phyloP scores from a whole-genome alignment of 2,797 vertebrate species.

The Danio jaintianensis region DNA sequence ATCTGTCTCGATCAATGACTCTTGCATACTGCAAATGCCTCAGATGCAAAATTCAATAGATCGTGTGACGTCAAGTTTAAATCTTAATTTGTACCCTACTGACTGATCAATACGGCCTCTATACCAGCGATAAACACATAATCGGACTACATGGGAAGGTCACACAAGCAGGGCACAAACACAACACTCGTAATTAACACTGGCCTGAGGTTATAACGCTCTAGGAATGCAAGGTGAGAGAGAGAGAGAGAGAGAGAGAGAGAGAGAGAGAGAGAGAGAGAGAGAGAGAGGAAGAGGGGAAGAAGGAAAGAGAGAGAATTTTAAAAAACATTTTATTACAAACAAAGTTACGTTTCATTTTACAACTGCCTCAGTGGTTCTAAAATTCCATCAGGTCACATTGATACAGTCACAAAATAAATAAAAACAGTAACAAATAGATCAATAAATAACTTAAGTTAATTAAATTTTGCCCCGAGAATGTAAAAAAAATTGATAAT shows the following conservation, averaged over 20 bases:
- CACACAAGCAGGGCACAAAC: slow-evolving; percentile 63
- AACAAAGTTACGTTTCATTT: too few relatives aligned
- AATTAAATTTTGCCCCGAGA: too few relatives aligned
- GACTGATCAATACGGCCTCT: slow-evolving; percentile 78
- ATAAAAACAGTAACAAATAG: too few relatives aligned
- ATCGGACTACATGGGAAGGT: slow-evolving; percentile 78
- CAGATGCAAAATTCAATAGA: slow-evolving; percentile 84
- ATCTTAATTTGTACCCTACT: slow-evolving; percentile 84
- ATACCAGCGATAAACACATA: slow-evolving; percentile 72
- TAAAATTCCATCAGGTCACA: too few relatives aligned
- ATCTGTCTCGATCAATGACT: slow-evolving; percentile 76
- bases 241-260: slow-evolving; percentile 17
- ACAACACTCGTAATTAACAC: slow-evolving; percentile 59
- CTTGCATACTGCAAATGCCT: slow-evolving; percentile 85
- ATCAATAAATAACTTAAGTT: too few relatives aligned
- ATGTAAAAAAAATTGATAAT: too few relatives aligned
- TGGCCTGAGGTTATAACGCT: slow-evolving; percentile 53
- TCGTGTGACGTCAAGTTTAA: slow-evolving; percentile 82
- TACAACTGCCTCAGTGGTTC: too few relatives aligned
- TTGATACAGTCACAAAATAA: too few relatives aligned
- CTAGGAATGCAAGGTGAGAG: slow-evolving; percentile 35
- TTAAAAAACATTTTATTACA: too few relatives aligned
- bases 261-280: background rate
- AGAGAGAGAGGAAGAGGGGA: background rate
- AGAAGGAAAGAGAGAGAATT: too few relatives aligned